Evolutionary conservation across 1,140 invertebrate species (phyloP).

Genomic region (Penaeus chinensis): DNA sequence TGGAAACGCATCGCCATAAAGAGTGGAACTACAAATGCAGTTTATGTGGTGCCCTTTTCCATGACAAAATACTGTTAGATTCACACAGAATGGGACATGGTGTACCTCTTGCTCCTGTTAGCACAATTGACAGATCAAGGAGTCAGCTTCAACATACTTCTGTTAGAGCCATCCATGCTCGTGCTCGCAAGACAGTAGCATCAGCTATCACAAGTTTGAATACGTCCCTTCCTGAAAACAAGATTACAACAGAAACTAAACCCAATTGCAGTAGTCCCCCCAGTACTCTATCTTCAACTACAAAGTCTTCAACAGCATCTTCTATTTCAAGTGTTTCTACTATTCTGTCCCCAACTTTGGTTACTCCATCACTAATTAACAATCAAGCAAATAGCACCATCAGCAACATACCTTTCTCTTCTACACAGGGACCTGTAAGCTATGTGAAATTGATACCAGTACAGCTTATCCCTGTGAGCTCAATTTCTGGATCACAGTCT

Average conservation of each 20-base stretch:
- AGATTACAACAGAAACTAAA: neutral
- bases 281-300: too few species aligned
- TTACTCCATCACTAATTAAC: conserved; percentile 16
- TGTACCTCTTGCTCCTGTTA: conserved; percentile 52
- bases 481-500: conserved; percentile 21
- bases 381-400: too few species aligned
- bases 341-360: conserved; percentile 2
- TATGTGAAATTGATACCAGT: conserved; percentile 51
- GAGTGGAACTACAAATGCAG: conserved; percentile 59
- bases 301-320: too few species aligned
- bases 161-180: conserved; percentile 27
- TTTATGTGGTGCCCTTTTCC: conserved; percentile 58
- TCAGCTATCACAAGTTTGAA: neutral
- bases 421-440: conserved; percentile 37
- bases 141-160: conserved; percentile 56
- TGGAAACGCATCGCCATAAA: conserved; percentile 59
- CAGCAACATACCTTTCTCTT: conserved; percentile 12
- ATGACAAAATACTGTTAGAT: conserved; percentile 55
- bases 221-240: neutral
- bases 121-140: conserved; percentile 54
- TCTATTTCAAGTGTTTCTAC: neutral
- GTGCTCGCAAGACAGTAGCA: conserved; percentile 24
- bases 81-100: conserved; percentile 62
- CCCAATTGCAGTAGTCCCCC: too few species aligned
- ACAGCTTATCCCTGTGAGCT: conserved; percentile 34